phyloP scores from a whole-genome alignment of 2,113 vertebrate species.

The Cromileptes altivelis region DNA sequence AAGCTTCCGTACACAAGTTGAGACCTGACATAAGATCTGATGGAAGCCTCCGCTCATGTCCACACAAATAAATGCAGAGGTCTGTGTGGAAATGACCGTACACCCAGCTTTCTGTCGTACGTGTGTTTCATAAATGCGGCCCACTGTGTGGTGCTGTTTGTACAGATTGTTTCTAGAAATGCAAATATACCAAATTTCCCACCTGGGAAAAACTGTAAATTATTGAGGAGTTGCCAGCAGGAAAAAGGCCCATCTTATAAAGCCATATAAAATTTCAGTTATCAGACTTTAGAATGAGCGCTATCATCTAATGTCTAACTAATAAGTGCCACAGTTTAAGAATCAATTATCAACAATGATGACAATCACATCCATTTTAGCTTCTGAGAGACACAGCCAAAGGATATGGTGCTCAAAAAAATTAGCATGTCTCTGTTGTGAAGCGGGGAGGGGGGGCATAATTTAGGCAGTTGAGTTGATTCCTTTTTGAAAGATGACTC shows the following conservation, averaged over 20 bases:
- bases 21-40: too few species aligned
- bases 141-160: too few species aligned
- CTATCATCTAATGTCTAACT: constrained; percentile 16
- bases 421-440: constrained; percentile 58
- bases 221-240: constrained; percentile 12
- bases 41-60: too few species aligned
- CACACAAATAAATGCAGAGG: too few species aligned
- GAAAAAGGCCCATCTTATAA: constrained; percentile 1
- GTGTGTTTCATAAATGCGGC: too few species aligned
- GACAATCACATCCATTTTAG: constrained; percentile 42
- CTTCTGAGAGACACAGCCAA: constrained; percentile 38
- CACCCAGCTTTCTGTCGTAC: too few species aligned
- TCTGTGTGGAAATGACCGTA: too few species aligned
- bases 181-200: too few species aligned
- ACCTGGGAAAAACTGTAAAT: background rate
- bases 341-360: constrained; percentile 59
- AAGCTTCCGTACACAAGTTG: too few species aligned
- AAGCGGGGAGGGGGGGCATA: constrained; percentile 29
- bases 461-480: constrained; percentile 68
- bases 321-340: constrained; percentile 50
- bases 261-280: constrained; percentile 14
- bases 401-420: constrained; percentile 34
- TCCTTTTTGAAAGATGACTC: constrained; percentile 81
- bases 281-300: constrained; percentile 22
- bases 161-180: too few species aligned